A percentile compares a stretch with the other conserved stretches of the same genome.
These are phyloP conservation scores for Thaumatotibia leucotreta DNA, from an alignment of 1,140 invertebrate genomes.

Conservation along the genomic window DNA sequence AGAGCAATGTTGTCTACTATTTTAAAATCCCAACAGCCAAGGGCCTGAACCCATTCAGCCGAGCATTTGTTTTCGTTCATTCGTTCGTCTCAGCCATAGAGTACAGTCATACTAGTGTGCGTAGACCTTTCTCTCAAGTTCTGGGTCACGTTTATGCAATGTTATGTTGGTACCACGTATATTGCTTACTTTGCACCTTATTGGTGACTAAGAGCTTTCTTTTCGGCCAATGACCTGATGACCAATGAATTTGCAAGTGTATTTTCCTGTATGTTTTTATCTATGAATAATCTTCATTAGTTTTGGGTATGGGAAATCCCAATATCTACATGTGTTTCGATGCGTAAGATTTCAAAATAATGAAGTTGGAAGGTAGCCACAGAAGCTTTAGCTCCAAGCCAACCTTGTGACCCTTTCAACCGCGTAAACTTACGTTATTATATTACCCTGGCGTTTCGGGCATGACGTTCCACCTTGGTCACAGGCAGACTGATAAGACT, in stretches of 20 bases:
- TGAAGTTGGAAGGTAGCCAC: too few relatives aligned
- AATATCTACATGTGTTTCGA: too few relatives aligned
- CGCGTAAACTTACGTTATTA: too few relatives aligned
- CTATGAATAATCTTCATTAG: neutral
- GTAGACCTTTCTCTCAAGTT: slow-evolving; percentile 10
- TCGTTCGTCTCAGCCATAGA: neutral
- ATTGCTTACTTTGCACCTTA: neutral
- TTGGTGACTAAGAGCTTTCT: slow-evolving; percentile 4
- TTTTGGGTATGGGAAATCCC: too few relatives aligned
- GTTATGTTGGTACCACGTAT: neutral
- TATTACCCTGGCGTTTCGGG: too few relatives aligned
- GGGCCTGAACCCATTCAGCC: neutral
- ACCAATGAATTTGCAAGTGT: neutral
- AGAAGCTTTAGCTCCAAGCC: too few relatives aligned
- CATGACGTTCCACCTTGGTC: too few relatives aligned
- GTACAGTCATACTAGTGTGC: neutral
- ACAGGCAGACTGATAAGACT: too few relatives aligned
- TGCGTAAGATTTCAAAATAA: too few relatives aligned
- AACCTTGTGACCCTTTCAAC: too few relatives aligned
- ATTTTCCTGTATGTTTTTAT: neutral
- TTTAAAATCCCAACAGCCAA: neutral
- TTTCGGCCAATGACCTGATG: slow-evolving; percentile 10
- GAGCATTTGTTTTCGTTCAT: neutral
- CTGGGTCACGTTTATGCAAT: slow-evolving; percentile 14
- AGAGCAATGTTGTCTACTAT: too few relatives aligned